Conservation (phyloP, 2,888 invertebrate species). For the Tetropium fuscum region DNA sequence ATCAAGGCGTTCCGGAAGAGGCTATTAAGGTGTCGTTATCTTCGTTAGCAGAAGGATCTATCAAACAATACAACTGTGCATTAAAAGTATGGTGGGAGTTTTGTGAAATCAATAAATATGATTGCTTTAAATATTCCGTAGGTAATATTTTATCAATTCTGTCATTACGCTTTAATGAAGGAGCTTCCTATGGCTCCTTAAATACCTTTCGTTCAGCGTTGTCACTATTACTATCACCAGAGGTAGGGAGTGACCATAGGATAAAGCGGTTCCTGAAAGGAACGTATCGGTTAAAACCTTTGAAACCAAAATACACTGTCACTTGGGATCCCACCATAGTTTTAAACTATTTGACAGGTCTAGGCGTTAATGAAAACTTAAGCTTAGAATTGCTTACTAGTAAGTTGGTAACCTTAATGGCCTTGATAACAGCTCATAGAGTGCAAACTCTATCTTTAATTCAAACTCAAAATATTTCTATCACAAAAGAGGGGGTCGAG, state of each 20-base stretch:
- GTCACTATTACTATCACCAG: background rate
- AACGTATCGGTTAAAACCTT: background rate
- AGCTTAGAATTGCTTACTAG: constrained; percentile 26
- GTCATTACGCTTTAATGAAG: background rate
- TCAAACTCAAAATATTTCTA: constrained; percentile 19
- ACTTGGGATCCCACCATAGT: constrained; percentile 7
- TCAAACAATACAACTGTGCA: background rate
- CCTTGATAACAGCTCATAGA: constrained; percentile 43
- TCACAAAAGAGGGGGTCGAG: constrained; percentile 1
- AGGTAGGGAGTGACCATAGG: background rate
- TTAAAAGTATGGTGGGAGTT: background rate
- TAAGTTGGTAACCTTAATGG: constrained; percentile 43
- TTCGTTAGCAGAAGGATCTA: background rate
- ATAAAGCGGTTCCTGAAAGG: constrained; percentile 5
- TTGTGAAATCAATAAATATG: background rate
- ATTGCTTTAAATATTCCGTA: background rate
- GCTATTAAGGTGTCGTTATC: background rate
- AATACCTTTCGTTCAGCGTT: background rate
- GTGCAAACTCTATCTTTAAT: constrained; percentile 40
- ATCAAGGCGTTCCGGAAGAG: background rate
- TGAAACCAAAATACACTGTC: background rate
- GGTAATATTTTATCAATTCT: background rate
- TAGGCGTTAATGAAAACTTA: background rate
- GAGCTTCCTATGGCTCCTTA: background rate
- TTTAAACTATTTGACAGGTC: background rate